Percentiles rank a stretch among this genome's conserved stretches.
These are phyloP conservation scores for Hucho hucho DNA, from an alignment of 2,113 vertebrate species.

Conservation along the genomic window DNA sequence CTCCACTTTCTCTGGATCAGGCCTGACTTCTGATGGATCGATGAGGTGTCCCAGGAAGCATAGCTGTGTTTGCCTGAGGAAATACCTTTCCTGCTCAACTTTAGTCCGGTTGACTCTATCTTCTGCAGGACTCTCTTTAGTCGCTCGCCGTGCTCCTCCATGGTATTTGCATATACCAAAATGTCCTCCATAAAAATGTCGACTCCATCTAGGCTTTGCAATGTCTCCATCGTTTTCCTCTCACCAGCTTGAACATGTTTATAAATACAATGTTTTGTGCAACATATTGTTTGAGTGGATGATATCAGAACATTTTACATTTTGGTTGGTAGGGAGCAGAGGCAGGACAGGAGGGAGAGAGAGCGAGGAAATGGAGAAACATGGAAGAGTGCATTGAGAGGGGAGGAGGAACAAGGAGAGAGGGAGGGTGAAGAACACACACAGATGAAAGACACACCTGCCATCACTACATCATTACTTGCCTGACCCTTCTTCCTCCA, in stretches of 20 bases:
- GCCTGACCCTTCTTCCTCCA: conserved; percentile 7
- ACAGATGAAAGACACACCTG: conserved; percentile 66
- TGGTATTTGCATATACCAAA: not conserved
- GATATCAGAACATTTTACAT: not conserved
- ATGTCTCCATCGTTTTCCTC: not conserved
- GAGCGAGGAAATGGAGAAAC: not conserved
- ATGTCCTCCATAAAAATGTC: not conserved
- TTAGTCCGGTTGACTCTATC: not conserved
- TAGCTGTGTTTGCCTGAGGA: too few relatives aligned
- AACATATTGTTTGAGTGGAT: too few relatives aligned
- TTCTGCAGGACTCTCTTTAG: not conserved
- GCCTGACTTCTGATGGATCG: too few relatives aligned
- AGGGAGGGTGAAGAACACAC: conserved; percentile 14
- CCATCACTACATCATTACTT: conserved; percentile 59
- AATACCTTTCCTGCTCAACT: too few relatives aligned
- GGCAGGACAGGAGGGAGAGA: not conserved
- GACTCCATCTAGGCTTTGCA: not conserved
- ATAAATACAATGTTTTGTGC: too few relatives aligned
- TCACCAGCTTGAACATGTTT: too few relatives aligned
- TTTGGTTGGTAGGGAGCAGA: not conserved
- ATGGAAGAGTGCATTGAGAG: conserved; percentile 3
- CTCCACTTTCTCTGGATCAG: too few relatives aligned
- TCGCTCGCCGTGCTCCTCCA: not conserved
- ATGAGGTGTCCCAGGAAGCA: too few relatives aligned
- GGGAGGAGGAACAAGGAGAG: not conserved